Percentiles rank a stretch among this genome's conserved stretches.
phyloP scores from a whole-genome alignment of 2,113 vertebrate species.

The Melanostigma gelatinosum region DNA sequence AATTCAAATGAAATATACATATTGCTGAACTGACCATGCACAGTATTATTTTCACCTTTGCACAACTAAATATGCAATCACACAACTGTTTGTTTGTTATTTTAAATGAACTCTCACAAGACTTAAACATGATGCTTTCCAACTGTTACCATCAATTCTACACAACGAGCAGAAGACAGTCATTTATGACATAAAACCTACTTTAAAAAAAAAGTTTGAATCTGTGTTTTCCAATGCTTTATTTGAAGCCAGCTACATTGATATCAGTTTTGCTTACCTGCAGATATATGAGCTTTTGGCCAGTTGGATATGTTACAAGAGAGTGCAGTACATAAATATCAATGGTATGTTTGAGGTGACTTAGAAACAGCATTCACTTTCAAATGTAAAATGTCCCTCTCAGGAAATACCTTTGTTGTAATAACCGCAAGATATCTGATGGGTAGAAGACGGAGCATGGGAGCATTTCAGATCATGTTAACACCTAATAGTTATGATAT shows the following conservation, averaged over 20 bases:
- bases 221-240: not conserved
- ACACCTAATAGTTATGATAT: not conserved
- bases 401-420: not conserved
- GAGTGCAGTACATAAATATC: not conserved
- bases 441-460: conserved; percentile 37
- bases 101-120: not conserved
- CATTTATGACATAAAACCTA: not conserved
- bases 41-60: not conserved
- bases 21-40: no score
- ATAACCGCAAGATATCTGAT: conserved; percentile 26
- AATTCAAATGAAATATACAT: no score
- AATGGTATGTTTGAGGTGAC: no score
- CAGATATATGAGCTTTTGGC: not conserved
- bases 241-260: not conserved
- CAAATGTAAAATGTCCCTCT: not conserved
- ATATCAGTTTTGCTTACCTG: not conserved
- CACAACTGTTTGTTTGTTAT: not conserved
- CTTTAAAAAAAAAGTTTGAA: not conserved
- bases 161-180: not conserved
- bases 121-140: not conserved
- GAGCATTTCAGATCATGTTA: not conserved
- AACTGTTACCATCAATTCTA: not conserved
- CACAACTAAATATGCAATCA: not conserved
- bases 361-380: no score
- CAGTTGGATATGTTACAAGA: not conserved